phyloP scores from a whole-genome alignment of 2,797 vertebrate genomes.

The Amblyraja radiata region DNA sequence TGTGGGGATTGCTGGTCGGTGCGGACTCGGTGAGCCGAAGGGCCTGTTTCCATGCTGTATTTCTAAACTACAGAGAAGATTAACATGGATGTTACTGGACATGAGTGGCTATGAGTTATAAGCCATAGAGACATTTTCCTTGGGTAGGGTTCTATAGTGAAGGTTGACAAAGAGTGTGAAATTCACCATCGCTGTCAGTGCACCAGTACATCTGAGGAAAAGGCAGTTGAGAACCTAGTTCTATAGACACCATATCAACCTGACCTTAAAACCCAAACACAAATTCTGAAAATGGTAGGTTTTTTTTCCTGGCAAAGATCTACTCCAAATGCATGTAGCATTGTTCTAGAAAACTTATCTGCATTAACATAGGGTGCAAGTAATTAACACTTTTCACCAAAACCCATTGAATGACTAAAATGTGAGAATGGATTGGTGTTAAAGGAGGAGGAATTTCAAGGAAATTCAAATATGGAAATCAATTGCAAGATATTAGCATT shows the following conservation, averaged over 20 bases:
- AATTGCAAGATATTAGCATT: not conserved
- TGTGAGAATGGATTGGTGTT: too few species aligned
- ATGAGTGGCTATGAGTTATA: too few species aligned
- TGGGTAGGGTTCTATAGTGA: too few species aligned
- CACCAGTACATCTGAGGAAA: too few species aligned
- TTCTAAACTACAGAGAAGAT: too few species aligned
- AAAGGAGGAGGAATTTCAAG: not conserved
- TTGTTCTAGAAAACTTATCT: not conserved
- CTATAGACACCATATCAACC: not conserved
- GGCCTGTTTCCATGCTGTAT: too few species aligned
- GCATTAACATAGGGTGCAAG: not conserved
- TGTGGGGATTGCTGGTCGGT: too few species aligned
- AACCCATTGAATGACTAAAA: not conserved
- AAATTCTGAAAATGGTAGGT: not conserved
- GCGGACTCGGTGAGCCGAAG: too few species aligned
- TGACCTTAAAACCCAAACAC: not conserved
- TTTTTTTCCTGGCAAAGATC: not conserved
- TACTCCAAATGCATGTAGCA: not conserved
- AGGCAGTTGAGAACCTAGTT: not conserved
- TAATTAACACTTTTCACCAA: not conserved
- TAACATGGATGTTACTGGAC: too few species aligned
- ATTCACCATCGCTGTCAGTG: not conserved
- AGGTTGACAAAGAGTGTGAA: not conserved
- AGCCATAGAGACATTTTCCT: too few species aligned
- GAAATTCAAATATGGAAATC: not conserved